Conservation (phyloP, 2,113 vertebrate genomes). For the Coracopsis vasa region DNA sequence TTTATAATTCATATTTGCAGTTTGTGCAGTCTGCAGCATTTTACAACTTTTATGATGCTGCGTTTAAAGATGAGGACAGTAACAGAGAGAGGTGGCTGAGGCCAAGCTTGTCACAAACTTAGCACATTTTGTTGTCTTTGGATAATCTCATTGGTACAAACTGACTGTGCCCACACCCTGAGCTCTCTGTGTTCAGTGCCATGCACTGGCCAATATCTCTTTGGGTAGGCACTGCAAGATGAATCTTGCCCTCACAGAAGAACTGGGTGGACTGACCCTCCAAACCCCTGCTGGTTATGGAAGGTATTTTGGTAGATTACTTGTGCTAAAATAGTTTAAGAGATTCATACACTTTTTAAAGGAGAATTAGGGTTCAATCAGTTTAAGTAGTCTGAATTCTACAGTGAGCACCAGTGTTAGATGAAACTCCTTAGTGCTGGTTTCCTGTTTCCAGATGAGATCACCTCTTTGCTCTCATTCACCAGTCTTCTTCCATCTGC, state of each 20-base stretch:
- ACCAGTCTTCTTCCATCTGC: background rate
- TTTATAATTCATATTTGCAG: background rate
- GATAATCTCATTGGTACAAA: background rate
- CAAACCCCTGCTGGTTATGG: background rate
- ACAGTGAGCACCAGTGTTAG: background rate
- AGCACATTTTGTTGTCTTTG: background rate
- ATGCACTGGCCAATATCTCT: rapidly evolving
- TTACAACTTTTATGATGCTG: background rate
- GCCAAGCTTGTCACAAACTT: background rate
- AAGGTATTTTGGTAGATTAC: background rate
- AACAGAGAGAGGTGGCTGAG: background rate
- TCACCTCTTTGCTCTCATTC: background rate
- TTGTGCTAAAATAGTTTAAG: background rate
- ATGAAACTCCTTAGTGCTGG: background rate
- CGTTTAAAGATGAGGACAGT: background rate
- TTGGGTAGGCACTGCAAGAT: background rate
- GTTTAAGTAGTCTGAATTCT: background rate
- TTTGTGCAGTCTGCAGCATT: background rate
- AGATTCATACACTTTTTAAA: background rate
- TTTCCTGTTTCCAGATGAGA: background rate
- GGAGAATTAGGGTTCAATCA: background rate
- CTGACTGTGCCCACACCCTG: background rate
- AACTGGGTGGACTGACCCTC: background rate
- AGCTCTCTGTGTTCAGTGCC: background rate
- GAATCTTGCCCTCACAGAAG: rapidly evolving